Base-by-base conservation (phyloP, 2,797 vertebrate species). In the Sebastiscus albofasciatus region DNA sequence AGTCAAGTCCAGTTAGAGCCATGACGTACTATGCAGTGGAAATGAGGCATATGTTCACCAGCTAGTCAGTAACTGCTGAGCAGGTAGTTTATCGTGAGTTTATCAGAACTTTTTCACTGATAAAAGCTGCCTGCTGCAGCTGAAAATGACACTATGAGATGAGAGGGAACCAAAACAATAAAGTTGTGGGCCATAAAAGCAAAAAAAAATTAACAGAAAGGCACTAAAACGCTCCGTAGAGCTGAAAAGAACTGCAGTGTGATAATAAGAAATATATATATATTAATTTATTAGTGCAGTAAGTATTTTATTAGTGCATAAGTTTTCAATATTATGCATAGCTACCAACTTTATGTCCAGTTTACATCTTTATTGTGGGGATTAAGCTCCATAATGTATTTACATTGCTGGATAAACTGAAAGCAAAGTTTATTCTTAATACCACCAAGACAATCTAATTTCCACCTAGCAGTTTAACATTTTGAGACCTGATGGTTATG, bases 351-450 rank as follows among this genome's bases (percentile, higher is more conserved):
- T 29, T 11, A 2, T 49, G 39, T 46, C 22, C 16, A 36, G 4
- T 26, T 74, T 18, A 22, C n/a, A 22, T 46, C 8, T 55, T 75
- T 6, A 10, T 36, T 79, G 29, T 54, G 46, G 22, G 8, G 31
- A 33, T 85, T 66, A 76, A 14, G 20, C 33, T 26, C 46, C 49
- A 75, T 59, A 26, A 34, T 33, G 39, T 62, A 39, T 36, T 70
- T 39, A 42, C 6, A 58, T 66, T 71, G 10, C 11, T 77, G 26
- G 49, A 39, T 64, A 18, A 42, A 27, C 0, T 36, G 6, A 29
- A 72, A 75, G 64, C 24, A 64, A 14, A 79, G 12, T 7, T 46
- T 60, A 62, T 46, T 46, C 6, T 46, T 13, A 55, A 60, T 39
- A 18, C 16, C n/a, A 54, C 12, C 36, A 20, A 5, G 8, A 6